Conservation (phyloP, 2,797 vertebrate species). For the Ambastaia sidthimunki region DNA sequence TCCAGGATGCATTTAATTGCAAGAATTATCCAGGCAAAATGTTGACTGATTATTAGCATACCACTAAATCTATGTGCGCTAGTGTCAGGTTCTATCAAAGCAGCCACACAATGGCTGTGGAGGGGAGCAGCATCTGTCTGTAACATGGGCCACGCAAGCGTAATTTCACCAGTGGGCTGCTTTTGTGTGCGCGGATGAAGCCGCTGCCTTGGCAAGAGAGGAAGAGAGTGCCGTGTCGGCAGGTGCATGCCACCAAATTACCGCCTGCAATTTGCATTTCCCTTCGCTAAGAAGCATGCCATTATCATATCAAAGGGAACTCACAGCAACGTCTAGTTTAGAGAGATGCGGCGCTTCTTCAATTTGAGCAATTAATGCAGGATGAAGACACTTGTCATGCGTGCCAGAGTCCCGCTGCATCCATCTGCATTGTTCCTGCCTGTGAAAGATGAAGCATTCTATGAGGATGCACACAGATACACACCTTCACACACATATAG, state of each 20-base stretch:
- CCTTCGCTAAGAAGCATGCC: constrained; percentile 98
- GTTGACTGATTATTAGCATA: constrained; percentile 82
- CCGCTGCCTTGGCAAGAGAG: constrained; percentile 52
- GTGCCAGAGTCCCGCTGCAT: constrained; percentile 86
- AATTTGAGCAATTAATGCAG: constrained; percentile 99
- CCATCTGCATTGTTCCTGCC: constrained; percentile 87
- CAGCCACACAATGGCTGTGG: constrained; percentile 82
- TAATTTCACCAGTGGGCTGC: constrained; percentile 87
- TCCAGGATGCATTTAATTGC: constrained; percentile 60
- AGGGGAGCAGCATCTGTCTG: constrained; percentile 87
- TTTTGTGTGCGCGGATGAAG: constrained; percentile 79
- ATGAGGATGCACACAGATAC: constrained; percentile 33
- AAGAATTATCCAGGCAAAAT: constrained; percentile 74
- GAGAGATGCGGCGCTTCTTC: constrained; percentile 98
- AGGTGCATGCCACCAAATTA: constrained; percentile 99
- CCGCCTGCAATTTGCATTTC: constrained; percentile 95
- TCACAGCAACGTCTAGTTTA: constrained; percentile 93
- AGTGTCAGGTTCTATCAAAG: constrained; percentile 80
- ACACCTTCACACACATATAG: constrained; percentile 44
- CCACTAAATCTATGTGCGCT: constrained; percentile 76
- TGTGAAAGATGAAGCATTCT: constrained; percentile 70
- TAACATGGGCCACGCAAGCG: constrained; percentile 83
- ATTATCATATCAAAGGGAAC: constrained; percentile 99
- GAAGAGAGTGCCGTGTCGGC: constrained; percentile 87
- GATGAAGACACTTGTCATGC: constrained; percentile 93